Evolutionary conservation across 2,797 vertebrate genomes (phyloP).

Genomic region (Hephaestus fuliginosus): DNA sequence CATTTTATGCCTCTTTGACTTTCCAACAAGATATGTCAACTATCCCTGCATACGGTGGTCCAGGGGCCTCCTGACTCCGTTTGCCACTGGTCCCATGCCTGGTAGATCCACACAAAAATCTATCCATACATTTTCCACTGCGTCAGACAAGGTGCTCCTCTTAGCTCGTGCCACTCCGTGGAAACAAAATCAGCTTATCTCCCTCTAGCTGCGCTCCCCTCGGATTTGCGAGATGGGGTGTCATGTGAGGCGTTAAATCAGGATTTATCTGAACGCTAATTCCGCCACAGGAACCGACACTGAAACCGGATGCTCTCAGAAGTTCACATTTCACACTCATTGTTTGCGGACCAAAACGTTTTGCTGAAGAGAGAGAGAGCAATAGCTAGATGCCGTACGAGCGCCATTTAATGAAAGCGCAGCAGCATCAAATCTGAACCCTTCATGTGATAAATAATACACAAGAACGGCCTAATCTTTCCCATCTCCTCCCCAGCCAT

Average conservation of each 20-base stretch:
- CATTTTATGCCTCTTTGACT: too few species aligned
- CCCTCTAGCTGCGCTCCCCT: not conserved
- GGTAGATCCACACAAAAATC: not conserved
- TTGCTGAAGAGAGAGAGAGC: not conserved
- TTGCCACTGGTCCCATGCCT: too few species aligned
- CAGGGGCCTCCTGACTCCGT: not conserved
- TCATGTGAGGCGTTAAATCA: constrained; percentile 35
- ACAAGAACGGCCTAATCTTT: constrained; percentile 27
- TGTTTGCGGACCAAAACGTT: constrained; percentile 26
- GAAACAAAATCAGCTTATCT: constrained; percentile 26
- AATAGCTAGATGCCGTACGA: not conserved
- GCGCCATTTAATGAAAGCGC: constrained; percentile 29
- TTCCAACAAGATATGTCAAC: not conserved
- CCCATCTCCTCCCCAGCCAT: constrained; percentile 28
- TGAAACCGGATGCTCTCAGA: not conserved
- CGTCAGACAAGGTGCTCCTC: constrained; percentile 6
- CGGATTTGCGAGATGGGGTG: constrained; percentile 26
- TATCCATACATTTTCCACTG: not conserved
- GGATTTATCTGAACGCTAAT: constrained; percentile 51
- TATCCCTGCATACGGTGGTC: not conserved
- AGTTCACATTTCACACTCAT: constrained; percentile 28
- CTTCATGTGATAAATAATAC: constrained; percentile 46
- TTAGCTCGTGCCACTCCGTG: not conserved
- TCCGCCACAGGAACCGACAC: constrained; percentile 15
- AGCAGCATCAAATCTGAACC: constrained; percentile 23